Conservation (phyloP, 2,113 vertebrate genomes). For the Aegithalos caudatus region DNA sequence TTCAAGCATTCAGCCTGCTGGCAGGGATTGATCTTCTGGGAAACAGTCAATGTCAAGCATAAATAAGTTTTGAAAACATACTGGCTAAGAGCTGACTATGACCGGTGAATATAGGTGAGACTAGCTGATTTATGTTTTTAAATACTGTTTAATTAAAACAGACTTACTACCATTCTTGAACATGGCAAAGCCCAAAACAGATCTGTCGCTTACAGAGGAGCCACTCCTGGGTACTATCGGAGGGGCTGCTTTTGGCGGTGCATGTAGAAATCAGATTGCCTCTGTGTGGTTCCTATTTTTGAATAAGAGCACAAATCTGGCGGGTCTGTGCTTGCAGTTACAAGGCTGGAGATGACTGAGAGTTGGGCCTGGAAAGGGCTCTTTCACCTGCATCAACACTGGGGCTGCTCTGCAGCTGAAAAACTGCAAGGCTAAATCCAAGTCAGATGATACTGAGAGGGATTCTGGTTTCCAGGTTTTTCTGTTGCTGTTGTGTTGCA, state of each 20-base stretch:
- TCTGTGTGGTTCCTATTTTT: not conserved
- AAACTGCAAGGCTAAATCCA: not conserved
- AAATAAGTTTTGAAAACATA: not conserved
- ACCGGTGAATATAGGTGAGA: not conserved
- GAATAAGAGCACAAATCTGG: not conserved
- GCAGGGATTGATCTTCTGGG: not conserved
- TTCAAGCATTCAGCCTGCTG: not conserved
- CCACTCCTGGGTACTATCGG: not conserved
- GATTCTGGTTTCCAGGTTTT: not conserved
- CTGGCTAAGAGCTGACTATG: not conserved
- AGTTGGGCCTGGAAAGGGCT: not conserved
- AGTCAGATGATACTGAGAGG: not conserved
- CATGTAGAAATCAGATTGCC: accelerated
- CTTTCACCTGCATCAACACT: not conserved
- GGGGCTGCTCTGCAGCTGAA: not conserved
- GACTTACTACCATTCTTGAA: not conserved
- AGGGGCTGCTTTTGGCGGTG: not conserved
- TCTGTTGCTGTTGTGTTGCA: too few species aligned
- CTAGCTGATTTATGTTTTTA: not conserved
- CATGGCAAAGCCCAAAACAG: not conserved
- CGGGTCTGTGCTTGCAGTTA: not conserved
- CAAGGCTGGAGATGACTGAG: not conserved
- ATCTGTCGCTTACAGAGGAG: not conserved
- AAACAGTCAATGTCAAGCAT: not conserved
- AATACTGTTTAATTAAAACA: not conserved